Percentiles rank a stretch among this genome's conserved stretches.
Evolutionary conservation across 2,888 invertebrate species (phyloP).

Genomic region (Spilosoma lubricipeda): DNA sequence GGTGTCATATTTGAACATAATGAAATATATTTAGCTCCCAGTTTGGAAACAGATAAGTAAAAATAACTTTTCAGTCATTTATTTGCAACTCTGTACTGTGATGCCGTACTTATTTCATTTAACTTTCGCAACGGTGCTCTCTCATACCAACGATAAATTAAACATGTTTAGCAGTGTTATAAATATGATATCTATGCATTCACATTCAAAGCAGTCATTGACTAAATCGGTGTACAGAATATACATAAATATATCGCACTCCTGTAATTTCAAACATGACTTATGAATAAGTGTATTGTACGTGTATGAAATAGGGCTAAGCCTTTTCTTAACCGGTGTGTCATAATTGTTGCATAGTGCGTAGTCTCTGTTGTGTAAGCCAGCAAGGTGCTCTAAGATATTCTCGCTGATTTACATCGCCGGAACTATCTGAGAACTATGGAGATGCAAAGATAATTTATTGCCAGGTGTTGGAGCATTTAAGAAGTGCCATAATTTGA

Average conservation of each 20-base stretch:
- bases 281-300: constrained; percentile 53
- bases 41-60: too few species aligned
- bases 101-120: constrained; percentile 7
- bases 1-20: too few species aligned
- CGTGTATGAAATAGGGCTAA: constrained; percentile 42
- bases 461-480: neutral
- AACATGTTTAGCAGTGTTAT: constrained; percentile 26
- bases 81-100: neutral
- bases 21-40: too few species aligned
- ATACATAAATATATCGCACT: constrained; percentile 49
- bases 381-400: constrained; percentile 27
- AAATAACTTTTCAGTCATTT: neutral
- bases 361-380: constrained; percentile 5
- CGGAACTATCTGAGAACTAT: constrained; percentile 33
- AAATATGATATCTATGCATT: constrained; percentile 32
- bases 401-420: constrained; percentile 40
- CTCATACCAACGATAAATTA: constrained; percentile 31
- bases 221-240: constrained; percentile 38
- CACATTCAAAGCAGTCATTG: constrained; percentile 28
- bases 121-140: constrained; percentile 10
- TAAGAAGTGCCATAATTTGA: neutral
- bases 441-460: constrained; percentile 40
- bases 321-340: constrained; percentile 42
- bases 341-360: constrained; percentile 41
- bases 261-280: constrained; percentile 47